Evolutionary conservation across 2,888 invertebrate species (phyloP).

Genomic region (Epistrophe eligans): DNA sequence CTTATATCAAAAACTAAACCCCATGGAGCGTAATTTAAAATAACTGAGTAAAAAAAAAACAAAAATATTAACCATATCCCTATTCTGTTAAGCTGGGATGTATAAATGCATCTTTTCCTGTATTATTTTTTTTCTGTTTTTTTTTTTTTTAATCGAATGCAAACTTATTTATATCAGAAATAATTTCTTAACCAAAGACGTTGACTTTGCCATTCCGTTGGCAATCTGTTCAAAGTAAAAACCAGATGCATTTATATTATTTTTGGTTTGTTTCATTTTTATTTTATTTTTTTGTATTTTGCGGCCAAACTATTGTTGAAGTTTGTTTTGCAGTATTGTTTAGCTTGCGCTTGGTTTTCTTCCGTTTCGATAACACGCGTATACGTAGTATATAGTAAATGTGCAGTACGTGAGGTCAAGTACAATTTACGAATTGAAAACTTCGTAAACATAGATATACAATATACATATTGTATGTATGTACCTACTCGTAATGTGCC

Average conservation of each 20-base stretch:
- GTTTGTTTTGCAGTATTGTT: constrained; percentile 1
- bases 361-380: constrained; percentile 35
- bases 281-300: constrained; percentile 2
- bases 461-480: not conserved
- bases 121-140: constrained; percentile 13
- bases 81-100: not conserved
- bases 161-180: constrained; percentile 52
- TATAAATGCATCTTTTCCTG: not conserved
- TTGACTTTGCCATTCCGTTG: constrained; percentile 64
- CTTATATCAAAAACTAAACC: too few species aligned
- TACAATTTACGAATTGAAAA: not conserved
- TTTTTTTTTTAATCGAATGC: constrained; percentile 59
- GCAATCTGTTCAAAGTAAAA: constrained; percentile 60
- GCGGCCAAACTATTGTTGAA: constrained; percentile 12
- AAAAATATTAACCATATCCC: not conserved
- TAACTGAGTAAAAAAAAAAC: too few species aligned
- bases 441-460: not conserved
- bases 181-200: constrained; percentile 43
- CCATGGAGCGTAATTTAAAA: not conserved
- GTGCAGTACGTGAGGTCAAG: constrained; percentile 56
- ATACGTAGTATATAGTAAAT: not conserved
- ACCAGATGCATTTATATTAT: constrained; percentile 63
- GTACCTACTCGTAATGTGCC: not conserved
- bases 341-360: constrained; percentile 25
- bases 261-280: constrained; percentile 4